These are phyloP conservation scores for Diaphora mendica DNA, from an alignment of 2,888 invertebrate species.

Conservation along the genomic window DNA sequence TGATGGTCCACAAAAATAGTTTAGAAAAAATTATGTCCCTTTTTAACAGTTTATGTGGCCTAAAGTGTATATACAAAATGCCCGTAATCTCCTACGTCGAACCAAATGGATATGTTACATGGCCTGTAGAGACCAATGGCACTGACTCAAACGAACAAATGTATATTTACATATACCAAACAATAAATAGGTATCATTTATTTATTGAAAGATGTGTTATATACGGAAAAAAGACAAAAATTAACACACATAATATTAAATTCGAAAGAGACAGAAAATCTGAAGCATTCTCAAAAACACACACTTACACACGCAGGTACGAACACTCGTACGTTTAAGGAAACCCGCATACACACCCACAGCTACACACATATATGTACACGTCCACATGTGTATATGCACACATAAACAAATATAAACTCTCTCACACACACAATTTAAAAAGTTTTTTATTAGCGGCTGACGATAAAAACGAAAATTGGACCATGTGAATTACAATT, in stretches of 20 bases:
- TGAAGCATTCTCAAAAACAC: neutral
- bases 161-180: constrained; percentile 23
- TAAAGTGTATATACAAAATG: constrained; percentile 42
- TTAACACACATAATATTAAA: neutral
- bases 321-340: no score
- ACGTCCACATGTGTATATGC: neutral
- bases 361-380: neutral
- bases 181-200: constrained; percentile 1
- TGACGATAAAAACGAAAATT: neutral
- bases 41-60: constrained; percentile 29
- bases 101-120: constrained; percentile 45
- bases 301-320: no score
- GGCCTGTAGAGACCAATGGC: constrained; percentile 25
- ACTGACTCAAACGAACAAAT: constrained; percentile 32
- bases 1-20: constrained; percentile 26
- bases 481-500: neutral
- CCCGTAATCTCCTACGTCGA: constrained; percentile 32
- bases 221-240: neutral
- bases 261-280: neutral
- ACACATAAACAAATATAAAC: neutral
- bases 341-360: no score
- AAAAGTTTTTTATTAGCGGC: neutral
- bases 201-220: neutral
- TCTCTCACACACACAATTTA: neutral
- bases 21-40: neutral